Percentiles rank a stretch among this genome's conserved stretches.
Evolutionary conservation across 37 sponge, comb jelly and placozoan species (phyloP).

Genomic region (Diacarnus erythraeanus): DNA sequence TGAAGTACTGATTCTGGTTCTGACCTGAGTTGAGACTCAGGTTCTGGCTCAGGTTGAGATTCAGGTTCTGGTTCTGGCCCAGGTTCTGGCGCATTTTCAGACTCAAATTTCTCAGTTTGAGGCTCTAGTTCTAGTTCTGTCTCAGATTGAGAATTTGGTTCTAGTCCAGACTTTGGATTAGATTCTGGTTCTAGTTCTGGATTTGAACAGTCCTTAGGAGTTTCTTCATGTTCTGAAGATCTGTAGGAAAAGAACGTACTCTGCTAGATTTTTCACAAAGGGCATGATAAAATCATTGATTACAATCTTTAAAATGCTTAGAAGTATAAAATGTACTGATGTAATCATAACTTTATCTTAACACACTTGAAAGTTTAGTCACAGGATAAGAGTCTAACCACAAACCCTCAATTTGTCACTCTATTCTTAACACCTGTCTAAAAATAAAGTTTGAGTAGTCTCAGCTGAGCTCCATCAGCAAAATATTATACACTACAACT

Average conservation of each 20-base stretch:
- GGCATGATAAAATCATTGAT: background rate
- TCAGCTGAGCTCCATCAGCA: no score
- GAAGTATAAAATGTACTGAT: no score
- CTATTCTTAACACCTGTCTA: no score
- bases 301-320: background rate
- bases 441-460: no score
- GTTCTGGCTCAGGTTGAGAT: constrained; percentile 6
- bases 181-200: constrained; percentile 11
- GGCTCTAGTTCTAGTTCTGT: constrained; percentile 20
- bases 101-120: background rate
- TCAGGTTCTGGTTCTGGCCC: constrained; percentile 2
- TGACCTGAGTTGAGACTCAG: background rate
- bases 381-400: no score
- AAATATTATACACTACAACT: no score
- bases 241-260: no score
- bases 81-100: background rate
- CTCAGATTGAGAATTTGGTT: constrained; percentile 8
- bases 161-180: constrained; percentile 1
- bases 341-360: no score
- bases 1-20: constrained; percentile 7
- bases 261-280: no score
- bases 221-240: no score
- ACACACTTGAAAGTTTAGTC: background rate
- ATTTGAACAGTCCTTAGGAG: no score
- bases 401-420: no score